phyloP scores from a whole-genome alignment of 2,797 vertebrate genomes.

The Bufotes viridis region DNA sequence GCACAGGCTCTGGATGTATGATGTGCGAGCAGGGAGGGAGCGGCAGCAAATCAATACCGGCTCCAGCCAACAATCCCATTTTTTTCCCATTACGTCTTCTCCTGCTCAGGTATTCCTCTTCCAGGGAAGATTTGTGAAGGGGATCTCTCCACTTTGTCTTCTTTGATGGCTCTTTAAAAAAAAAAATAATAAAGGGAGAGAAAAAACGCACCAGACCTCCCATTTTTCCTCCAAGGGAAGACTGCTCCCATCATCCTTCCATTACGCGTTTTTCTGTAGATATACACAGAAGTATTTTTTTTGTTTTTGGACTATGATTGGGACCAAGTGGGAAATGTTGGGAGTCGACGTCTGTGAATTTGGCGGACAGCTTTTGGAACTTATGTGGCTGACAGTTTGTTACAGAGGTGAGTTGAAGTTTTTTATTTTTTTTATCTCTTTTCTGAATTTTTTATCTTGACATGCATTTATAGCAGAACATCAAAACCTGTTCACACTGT shows the following conservation, averaged over 20 bases:
- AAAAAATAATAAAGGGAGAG: not conserved
- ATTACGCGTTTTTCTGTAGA: not conserved
- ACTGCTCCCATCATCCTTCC: not conserved
- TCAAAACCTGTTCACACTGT: too few relatives aligned
- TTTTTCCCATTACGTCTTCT: slow-evolving; percentile 67
- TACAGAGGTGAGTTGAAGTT: slow-evolving; percentile 86
- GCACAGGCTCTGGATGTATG: slow-evolving; percentile 59
- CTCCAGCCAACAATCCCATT: slow-evolving; percentile 70
- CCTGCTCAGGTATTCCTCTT: slow-evolving; percentile 61
- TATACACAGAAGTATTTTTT: not conserved
- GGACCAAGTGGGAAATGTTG: slow-evolving; percentile 80
- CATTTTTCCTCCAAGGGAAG: not conserved
- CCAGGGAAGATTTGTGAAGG: slow-evolving; percentile 42
- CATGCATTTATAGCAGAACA: too few relatives aligned
- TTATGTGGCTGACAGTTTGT: slow-evolving; percentile 90
- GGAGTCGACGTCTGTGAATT: slow-evolving; percentile 91
- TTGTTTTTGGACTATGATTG: slow-evolving; percentile 63
- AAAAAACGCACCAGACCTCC: not conserved
- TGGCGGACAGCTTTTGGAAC: slow-evolving; percentile 85
- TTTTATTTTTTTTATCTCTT: too few relatives aligned
- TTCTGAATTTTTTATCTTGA: too few relatives aligned
- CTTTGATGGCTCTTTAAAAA: slow-evolving; percentile 40
- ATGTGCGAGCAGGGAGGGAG: slow-evolving; percentile 63
- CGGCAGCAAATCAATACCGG: slow-evolving; percentile 77
- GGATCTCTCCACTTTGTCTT: slow-evolving; percentile 21